Conservation (phyloP, 2,797 vertebrate species). For the Mus spretus region DNA sequence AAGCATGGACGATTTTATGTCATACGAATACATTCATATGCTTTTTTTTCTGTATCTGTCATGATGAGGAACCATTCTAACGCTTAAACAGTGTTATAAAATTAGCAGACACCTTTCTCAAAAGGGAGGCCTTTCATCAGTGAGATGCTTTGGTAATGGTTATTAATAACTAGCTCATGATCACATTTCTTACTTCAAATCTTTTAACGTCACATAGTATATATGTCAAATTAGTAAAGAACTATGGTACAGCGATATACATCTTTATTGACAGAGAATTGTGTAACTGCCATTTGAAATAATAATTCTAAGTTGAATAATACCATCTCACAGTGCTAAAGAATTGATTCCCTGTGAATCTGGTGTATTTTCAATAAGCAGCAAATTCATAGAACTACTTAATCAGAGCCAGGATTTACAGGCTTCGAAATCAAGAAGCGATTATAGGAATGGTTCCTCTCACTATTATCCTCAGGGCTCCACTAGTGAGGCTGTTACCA, state of each 20-base stretch:
- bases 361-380: constrained; percentile 37
- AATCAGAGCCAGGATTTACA: background rate
- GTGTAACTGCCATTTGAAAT: background rate
- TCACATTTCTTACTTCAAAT: background rate
- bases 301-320: background rate
- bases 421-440: background rate
- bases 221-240: constrained; percentile 15
- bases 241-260: background rate
- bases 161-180: constrained; percentile 24
- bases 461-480: background rate
- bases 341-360: background rate
- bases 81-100: constrained; percentile 28
- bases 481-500: background rate
- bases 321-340: background rate
- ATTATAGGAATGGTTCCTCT: background rate
- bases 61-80: constrained; percentile 42
- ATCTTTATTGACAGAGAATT: background rate
- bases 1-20: constrained; percentile 61
- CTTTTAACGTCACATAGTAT: constrained; percentile 13
- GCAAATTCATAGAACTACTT: background rate
- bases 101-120: constrained; percentile 27
- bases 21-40: background rate
- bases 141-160: constrained; percentile 58
- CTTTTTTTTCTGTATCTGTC: constrained; percentile 30
- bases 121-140: background rate